Base-by-base conservation (phyloP, 2,888 invertebrate genomes). In the Catocala sponsa region DNA sequence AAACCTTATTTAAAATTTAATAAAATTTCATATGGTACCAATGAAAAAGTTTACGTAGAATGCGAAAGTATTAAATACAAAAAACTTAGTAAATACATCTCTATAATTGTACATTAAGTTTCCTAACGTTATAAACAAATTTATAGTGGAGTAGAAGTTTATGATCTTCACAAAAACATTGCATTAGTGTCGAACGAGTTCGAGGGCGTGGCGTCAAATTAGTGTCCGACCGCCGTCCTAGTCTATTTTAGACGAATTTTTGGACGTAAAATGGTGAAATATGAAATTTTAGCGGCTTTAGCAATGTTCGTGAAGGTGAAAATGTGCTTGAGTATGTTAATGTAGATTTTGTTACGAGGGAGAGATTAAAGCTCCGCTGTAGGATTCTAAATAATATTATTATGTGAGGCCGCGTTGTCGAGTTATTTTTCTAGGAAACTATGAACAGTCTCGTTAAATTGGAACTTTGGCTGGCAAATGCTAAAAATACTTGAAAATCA, bases 131-230 rank as follows among this genome's bases (percentile, higher is more conserved):
- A 2, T 15, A 56, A 49, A 25, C 58, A 64, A 76, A 76, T 73
- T 76, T 72, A 74, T 74, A 70, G 51, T 56, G 52, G 59, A 56
- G 52, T 55, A 58, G 59, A 59, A 64, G 56, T 72, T 75, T 76
- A 76, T 78, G 74, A 74, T 75, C 73, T 74, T 70, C 72, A 75
- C 75, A 73, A 77, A 72, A 79, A 78, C 72, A 77, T 74, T 80
- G 75, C 77, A 81, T 81, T 79, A 78, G 67, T 72, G 75, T 77
- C 76, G 73, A 74, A 65, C 52, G 70, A 63, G 62, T 70, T 67
- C 68, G 72, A 64, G 64, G 68, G 66, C 60, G 58, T 72, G 58
- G 74, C 71, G 74, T 83, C 82, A 81, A 83, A 83, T 83, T 81
- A 82, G 76, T 76, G 79, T 82, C 82, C 56, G 59, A 68, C 72